Evolutionary conservation across 2,888 invertebrate species (phyloP), one percentile per base, ranked within the genome.

Genomic region (Plutella xylostella): DNA sequence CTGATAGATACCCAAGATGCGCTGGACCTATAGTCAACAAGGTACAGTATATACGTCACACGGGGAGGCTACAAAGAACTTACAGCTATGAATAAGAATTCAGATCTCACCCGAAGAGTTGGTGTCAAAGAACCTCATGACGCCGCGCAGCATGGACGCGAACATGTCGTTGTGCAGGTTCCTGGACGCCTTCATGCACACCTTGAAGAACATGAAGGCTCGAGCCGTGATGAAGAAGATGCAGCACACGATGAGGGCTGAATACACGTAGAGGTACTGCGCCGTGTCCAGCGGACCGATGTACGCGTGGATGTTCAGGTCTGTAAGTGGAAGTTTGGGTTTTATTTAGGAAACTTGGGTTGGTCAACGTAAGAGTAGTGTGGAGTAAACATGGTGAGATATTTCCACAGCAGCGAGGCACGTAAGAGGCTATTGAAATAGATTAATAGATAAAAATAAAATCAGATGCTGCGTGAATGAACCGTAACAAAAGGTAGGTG

Each of bases 101-200:
- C 28, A 28, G n/a, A 28, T 52, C 48, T 70, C 71, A 86, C 92
- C 92, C 48, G 91, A 89, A 1, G 95, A 91, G 77, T 96, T 96
- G 0, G 84, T 87, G 58, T 96, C 93, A 65, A 96, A 97, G 80
- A 97, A 97, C 14, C 88, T 72, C 87, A 95, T 92, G 0, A 90
- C 90, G 0, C 93, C 89, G 51, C 89, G 83, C 5, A 95, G 78
- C 58, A 96, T 86, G 40, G 90, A 88, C 37, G 86, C 76, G 69
- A 96, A 95, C 94, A 96, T 96, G n/a, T 80, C 84, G 57, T 92
- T 89, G 68, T 97, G 96, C 2, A 97, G 85, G 48, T 86, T 88
- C 50, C 87, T 86, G 0, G 94, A 93, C 0, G 94, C 88, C 11
- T 86, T 88, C 87, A 92, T 90, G 66, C 91, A 92, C 12, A 90